phyloP scores from a whole-genome alignment of 2,888 invertebrate species.

The Pachycephus smyrnensis region DNA sequence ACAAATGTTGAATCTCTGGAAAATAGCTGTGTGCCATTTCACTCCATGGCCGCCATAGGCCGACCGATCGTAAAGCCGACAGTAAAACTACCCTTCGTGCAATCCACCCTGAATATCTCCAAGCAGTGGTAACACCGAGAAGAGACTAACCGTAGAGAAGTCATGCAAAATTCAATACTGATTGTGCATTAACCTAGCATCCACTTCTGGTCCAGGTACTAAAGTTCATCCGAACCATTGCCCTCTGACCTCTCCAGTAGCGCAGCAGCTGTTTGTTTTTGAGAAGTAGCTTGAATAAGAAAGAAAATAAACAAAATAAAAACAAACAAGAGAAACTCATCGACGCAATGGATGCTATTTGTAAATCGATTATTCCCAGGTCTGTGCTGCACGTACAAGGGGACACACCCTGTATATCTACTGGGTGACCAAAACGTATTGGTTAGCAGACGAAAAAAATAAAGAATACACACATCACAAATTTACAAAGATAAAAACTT shows the following conservation, averaged over 20 bases:
- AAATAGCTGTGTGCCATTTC: not conserved
- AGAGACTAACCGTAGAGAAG: not conserved
- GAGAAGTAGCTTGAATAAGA: not conserved
- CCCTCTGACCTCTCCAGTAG: too few relatives aligned
- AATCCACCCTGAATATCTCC: not conserved
- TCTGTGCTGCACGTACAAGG: not conserved
- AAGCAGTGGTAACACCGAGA: not conserved
- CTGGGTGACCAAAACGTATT: not conserved
- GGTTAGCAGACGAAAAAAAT: not conserved
- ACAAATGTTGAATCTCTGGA: not conserved
- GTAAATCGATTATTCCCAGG: not conserved
- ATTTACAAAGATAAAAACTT: not conserved
- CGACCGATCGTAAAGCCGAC: not conserved
- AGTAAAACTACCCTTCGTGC: slow-evolving; percentile 9
- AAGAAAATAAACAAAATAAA: not conserved
- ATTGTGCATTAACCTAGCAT: not conserved
- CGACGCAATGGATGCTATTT: not conserved
- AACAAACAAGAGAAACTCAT: not conserved
- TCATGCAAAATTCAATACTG: not conserved
- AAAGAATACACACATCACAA: not conserved
- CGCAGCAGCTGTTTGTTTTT: not conserved
- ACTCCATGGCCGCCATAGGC: not conserved
- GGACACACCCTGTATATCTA: not conserved
- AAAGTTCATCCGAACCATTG: not conserved
- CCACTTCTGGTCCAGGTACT: not conserved